A percentile compares a stretch with the other conserved stretches of the same genome.
These are phyloP conservation scores for Ischnura elegans DNA, from an alignment of 2,888 invertebrate species.

Conservation along the genomic window DNA sequence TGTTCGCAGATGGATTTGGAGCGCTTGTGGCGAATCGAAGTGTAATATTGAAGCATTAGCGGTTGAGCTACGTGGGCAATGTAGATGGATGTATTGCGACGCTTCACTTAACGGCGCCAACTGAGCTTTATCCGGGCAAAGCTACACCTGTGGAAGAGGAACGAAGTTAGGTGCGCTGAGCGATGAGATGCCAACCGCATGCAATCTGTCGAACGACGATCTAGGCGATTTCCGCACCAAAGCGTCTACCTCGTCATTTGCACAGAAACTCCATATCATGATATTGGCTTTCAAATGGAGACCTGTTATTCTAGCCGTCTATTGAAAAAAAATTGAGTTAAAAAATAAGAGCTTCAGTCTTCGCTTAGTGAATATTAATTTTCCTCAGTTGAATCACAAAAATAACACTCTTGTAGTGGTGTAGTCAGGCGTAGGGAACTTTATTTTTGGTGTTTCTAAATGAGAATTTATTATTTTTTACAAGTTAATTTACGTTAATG, in stretches of 20 bases:
- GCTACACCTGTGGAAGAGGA: neutral
- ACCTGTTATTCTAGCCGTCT: too few relatives aligned
- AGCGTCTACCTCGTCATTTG: neutral
- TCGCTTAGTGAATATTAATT: too few relatives aligned
- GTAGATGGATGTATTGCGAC: neutral
- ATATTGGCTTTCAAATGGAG: too few relatives aligned
- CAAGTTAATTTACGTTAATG: too few relatives aligned
- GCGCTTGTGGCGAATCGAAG: neutral
- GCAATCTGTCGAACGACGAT: neutral
- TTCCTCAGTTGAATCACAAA: too few relatives aligned
- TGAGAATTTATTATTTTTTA: too few relatives aligned
- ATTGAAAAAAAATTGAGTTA: too few relatives aligned
- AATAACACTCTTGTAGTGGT: too few relatives aligned
- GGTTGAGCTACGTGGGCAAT: conserved; percentile 1
- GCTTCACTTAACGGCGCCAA: neutral
- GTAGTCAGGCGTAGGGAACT: too few relatives aligned
- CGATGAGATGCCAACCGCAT: neutral
- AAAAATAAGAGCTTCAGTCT: too few relatives aligned
- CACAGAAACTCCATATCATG: too few relatives aligned
- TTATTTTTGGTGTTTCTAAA: too few relatives aligned
- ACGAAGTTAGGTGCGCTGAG: neutral
- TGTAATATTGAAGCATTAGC: conserved; percentile 6
- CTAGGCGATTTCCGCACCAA: neutral
- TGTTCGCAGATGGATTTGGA: neutral
- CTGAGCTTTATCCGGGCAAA: neutral